Conservation (phyloP, 2,113 vertebrate genomes). For the Montifringilla adamsi region DNA sequence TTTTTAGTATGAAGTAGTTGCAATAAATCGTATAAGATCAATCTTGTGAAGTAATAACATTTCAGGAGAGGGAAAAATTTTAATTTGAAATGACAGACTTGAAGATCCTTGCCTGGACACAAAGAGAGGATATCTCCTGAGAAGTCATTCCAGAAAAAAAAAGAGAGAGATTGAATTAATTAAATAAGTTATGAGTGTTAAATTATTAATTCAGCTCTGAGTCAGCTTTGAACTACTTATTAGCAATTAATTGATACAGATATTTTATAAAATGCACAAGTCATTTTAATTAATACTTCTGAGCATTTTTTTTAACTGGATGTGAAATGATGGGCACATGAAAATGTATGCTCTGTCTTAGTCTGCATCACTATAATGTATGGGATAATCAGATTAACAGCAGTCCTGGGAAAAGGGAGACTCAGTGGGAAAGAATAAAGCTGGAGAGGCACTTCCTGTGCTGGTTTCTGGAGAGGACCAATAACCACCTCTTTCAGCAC, state of each 20-base stretch:
- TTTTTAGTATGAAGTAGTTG: background rate
- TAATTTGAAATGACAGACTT: conserved; percentile 5
- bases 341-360: background rate
- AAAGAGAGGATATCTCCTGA: background rate
- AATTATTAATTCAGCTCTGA: conserved; percentile 24
- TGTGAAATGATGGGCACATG: background rate
- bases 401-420: background rate
- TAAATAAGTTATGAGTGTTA: conserved; percentile 11
- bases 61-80: background rate
- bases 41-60: background rate
- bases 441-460: background rate
- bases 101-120: background rate
- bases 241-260: conserved; percentile 7
- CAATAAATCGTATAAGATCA: background rate
- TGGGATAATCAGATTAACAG: background rate
- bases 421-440: background rate
- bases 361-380: background rate
- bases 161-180: background rate
- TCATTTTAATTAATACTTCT: background rate
- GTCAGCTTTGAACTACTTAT: background rate
- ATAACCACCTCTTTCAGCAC: background rate
- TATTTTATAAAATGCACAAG: background rate
- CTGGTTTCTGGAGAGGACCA: background rate
- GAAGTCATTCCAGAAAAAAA: background rate
- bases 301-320: background rate